These are phyloP conservation scores for Eurytoma adleriae DNA, from an alignment of 2,888 invertebrate genomes.

Conservation along the genomic window DNA sequence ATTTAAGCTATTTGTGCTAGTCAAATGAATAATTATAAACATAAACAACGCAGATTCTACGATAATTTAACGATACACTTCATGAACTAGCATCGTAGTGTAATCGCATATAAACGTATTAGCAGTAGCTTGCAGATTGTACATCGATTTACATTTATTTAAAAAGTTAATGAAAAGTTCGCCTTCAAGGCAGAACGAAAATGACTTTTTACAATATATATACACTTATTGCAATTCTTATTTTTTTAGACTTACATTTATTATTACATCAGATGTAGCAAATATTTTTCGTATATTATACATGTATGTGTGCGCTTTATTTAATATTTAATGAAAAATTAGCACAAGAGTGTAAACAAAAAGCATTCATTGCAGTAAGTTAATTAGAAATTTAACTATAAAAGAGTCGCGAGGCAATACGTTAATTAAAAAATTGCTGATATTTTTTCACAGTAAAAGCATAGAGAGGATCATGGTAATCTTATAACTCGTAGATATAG, in stretches of 20 bases:
- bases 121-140: too few species aligned
- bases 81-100: too few species aligned
- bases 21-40: constrained; percentile 11
- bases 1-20: constrained; percentile 31
- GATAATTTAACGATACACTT: constrained; percentile 5
- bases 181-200: too few species aligned
- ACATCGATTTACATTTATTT: too few species aligned
- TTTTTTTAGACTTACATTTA: too few species aligned
- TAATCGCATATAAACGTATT: too few species aligned
- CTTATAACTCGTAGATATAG: constrained; percentile 5
- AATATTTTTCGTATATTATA: constrained; percentile 8
- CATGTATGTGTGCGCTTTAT: constrained; percentile 13
- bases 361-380: constrained; percentile 24
- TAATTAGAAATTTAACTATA: constrained; percentile 13
- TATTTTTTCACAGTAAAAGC: constrained; percentile 38
- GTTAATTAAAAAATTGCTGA: constrained; percentile 19
- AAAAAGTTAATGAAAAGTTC: too few species aligned
- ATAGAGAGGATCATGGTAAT: constrained; percentile 7
- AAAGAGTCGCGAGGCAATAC: constrained; percentile 9
- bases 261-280: too few species aligned
- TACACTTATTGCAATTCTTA: too few species aligned
- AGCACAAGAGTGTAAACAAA: constrained; percentile 19
- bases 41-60: too few species aligned
- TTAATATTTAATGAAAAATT: constrained; percentile 2
- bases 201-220: too few species aligned